These are phyloP conservation scores for Drosophila gunungcola DNA, from an alignment of 1,140 invertebrate species.

Conservation along the genomic window DNA sequence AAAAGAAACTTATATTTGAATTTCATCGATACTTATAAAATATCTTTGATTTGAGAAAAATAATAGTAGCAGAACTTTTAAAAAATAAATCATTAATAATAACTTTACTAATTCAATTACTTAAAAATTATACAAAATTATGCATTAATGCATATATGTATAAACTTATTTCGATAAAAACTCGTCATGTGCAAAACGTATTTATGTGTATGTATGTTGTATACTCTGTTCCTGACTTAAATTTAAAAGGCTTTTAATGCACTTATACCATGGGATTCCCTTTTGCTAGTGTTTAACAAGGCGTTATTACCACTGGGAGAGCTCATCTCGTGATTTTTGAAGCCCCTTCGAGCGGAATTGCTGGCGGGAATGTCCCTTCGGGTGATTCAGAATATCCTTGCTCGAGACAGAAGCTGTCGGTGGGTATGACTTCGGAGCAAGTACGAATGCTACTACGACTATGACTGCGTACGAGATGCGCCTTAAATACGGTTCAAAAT, in stretches of 20 bases:
- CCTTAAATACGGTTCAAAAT: slow-evolving; percentile 75
- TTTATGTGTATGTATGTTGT: no score
- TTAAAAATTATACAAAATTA: no score
- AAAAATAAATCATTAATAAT: no score
- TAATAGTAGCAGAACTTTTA: no score
- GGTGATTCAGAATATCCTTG: slow-evolving; percentile 35
- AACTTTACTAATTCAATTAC: no score
- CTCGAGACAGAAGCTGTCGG: slow-evolving; percentile 34
- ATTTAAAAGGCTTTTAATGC: not conserved
- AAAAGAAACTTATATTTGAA: no score
- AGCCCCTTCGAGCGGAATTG: not conserved
- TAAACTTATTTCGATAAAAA: no score
- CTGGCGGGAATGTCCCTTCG: slow-evolving; percentile 16
- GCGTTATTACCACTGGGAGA: not conserved
- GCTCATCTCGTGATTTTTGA: not conserved
- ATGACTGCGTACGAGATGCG: slow-evolving; percentile 49
- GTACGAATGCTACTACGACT: slow-evolving; percentile 2
- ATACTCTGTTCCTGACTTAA: no score
- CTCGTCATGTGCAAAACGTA: no score
- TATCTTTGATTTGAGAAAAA: no score
- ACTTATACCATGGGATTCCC: not conserved
- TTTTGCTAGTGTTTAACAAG: not conserved
- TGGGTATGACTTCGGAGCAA: slow-evolving; percentile 20
- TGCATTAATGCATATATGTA: no score
- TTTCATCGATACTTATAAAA: no score